Conservation (phyloP, 2,797 vertebrate genomes). For the Clangula hyemalis region DNA sequence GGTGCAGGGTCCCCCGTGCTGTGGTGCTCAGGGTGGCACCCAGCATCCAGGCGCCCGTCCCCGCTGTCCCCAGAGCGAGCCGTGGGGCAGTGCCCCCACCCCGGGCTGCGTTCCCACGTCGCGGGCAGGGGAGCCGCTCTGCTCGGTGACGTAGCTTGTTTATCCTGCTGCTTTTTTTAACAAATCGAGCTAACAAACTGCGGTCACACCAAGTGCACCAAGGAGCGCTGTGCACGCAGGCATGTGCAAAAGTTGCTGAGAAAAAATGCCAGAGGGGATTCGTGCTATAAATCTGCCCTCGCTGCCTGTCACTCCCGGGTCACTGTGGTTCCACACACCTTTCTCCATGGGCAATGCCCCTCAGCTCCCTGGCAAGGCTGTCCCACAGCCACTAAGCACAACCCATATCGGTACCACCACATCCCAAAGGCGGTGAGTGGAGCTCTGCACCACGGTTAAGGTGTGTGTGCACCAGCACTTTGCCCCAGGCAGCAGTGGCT, state of each 20-base stretch:
- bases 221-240: neutral
- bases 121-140: neutral
- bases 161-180: neutral
- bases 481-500: accelerated
- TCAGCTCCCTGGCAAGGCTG: neutral
- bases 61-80: neutral
- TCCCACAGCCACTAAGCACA: accelerated
- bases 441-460: accelerated
- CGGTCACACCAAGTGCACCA: neutral
- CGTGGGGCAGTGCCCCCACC: accelerated
- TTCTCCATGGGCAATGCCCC: neutral
- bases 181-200: neutral
- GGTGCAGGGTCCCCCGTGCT: too few species aligned
- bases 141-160: neutral
- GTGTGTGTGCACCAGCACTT: accelerated
- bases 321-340: accelerated
- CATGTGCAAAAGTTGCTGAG: neutral
- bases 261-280: neutral
- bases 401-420: accelerated
- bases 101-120: accelerated
- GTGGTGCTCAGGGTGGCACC: neutral
- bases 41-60: accelerated
- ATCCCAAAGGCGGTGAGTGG: neutral
- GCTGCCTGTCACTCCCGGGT: neutral
- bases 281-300: neutral